phyloP scores from a whole-genome alignment of 1,140 invertebrate genomes.

The Mycetomoellerius zeteki region DNA sequence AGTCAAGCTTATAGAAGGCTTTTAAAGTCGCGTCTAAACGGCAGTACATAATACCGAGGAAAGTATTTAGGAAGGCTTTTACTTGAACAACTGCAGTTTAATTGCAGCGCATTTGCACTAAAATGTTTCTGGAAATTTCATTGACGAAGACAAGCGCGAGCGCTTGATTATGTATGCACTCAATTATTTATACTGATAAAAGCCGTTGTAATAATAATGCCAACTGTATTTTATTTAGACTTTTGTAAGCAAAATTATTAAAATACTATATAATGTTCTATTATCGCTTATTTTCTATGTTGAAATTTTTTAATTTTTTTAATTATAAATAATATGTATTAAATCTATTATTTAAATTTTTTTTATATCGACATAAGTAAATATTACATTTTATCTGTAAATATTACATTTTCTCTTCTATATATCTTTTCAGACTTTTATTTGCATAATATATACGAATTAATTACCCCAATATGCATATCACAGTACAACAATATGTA shows the following conservation, averaged over 20 bases:
- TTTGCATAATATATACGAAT: slow-evolving; percentile 46
- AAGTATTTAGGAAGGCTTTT: slow-evolving; percentile 49
- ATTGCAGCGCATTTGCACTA: slow-evolving; percentile 39
- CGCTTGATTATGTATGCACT: slow-evolving; percentile 25
- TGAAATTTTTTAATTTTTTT: neutral
- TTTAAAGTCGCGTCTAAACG: slow-evolving; percentile 46
- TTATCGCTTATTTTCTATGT: neutral
- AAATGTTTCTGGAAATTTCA: slow-evolving; percentile 53
- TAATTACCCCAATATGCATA: slow-evolving; percentile 49
- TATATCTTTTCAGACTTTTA: slow-evolving; percentile 37
- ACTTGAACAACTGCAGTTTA: slow-evolving; percentile 23
- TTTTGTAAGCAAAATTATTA: neutral
- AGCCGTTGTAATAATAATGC: slow-evolving; percentile 24
- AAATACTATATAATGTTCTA: neutral
- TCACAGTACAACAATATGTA: slow-evolving; percentile 37
- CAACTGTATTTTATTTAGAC: slow-evolving; percentile 27
- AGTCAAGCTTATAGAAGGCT: slow-evolving; percentile 8
- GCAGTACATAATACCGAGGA: neutral
- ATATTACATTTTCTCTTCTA: neutral
- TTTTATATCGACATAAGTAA: slow-evolving; percentile 22
- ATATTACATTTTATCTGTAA: slow-evolving; percentile 1
- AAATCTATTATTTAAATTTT: neutral
- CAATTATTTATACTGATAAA: slow-evolving; percentile 53
- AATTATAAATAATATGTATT: neutral
- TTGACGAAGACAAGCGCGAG: slow-evolving; percentile 19